Percentiles rank a stretch among this genome's conserved stretches.
These are phyloP conservation scores for Thera britannica DNA, from an alignment of 2,888 invertebrate genomes.

Conservation along the genomic window DNA sequence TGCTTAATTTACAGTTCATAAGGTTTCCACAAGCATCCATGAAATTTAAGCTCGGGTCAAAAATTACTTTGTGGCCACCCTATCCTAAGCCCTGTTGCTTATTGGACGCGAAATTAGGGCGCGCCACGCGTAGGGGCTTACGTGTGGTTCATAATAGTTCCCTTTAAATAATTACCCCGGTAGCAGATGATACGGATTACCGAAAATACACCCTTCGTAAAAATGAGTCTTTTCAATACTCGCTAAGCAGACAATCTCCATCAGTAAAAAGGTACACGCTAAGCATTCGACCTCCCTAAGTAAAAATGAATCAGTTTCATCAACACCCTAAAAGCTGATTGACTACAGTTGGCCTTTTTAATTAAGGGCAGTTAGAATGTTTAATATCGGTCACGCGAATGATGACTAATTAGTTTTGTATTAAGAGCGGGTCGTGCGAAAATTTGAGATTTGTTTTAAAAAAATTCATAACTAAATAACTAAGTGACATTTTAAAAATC, in stretches of 20 bases:
- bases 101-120: constrained; percentile 78
- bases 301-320: constrained; percentile 58
- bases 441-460: no score
- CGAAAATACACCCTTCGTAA: constrained; percentile 49
- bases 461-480: no score
- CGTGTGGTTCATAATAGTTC: constrained; percentile 63
- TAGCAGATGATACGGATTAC: constrained; percentile 84
- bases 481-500: no score
- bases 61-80: constrained; percentile 53
- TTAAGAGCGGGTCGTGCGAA: no score
- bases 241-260: no score
- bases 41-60: not conserved
- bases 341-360: constrained; percentile 43
- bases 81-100: constrained; percentile 71
- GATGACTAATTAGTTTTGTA: constrained; percentile 30
- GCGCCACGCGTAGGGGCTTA: constrained; percentile 75
- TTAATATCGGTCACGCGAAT: constrained; percentile 37
- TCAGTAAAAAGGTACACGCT: no score
- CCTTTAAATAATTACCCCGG: constrained; percentile 82
- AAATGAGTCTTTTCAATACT: no score
- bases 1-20: no score
- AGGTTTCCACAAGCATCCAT: not conserved
- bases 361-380: constrained; percentile 37
- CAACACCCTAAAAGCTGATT: constrained; percentile 39
- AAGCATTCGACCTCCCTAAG: constrained; percentile 41